Base-by-base conservation (phyloP, 2,888 invertebrate genomes). In the Cordilura impudica region DNA sequence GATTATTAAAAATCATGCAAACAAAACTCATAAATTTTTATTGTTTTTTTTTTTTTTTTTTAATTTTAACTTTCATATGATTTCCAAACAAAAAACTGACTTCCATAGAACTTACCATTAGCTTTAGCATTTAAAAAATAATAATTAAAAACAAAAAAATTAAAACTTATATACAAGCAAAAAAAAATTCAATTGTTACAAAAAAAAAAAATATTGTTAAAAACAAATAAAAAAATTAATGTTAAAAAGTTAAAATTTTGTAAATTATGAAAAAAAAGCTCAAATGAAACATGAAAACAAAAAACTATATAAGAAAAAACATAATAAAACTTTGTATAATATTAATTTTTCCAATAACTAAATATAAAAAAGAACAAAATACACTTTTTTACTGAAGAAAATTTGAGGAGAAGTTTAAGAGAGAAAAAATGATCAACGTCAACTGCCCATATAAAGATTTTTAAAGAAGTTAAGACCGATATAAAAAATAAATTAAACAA, bases 361-460 rank as follows among this genome's bases (percentile, higher is more conserved):
- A 61, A 29, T 35, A 5, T 12, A 45, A 76, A 45, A 53, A 53
- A 2, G 35, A 54, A 21, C 19, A 65, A 63, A 49, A 26, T 63
- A 72, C 8, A 69, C 18, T 66, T 78, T 76, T 81, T 81, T 77
- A 70, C 66, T 74, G 67, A 67, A 67, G 45, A 49, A 71, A 61
- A 61, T 21, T 69, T 69, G 14, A 58, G 73, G 29, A 47, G 49
- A 51, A 60, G 69, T 45, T n/a, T n/a, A n/a, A n/a, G n/a, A 67
- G 39, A 69, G 43, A 71, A 66, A 65, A 69, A 73, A 73, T 73
- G 58, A 82, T 82, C 81, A 83, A 82, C 83, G 81, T 82, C 79
- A 82, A 83, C 83, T 83, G 83, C 83, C 83, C 82, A 83, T 79
- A 74, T 74, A 81, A 83, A 82, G 81, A 81, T 83, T 83, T 82